Conservation (phyloP, 2,113 vertebrate genomes). For the Larimichthys polyactis region DNA sequence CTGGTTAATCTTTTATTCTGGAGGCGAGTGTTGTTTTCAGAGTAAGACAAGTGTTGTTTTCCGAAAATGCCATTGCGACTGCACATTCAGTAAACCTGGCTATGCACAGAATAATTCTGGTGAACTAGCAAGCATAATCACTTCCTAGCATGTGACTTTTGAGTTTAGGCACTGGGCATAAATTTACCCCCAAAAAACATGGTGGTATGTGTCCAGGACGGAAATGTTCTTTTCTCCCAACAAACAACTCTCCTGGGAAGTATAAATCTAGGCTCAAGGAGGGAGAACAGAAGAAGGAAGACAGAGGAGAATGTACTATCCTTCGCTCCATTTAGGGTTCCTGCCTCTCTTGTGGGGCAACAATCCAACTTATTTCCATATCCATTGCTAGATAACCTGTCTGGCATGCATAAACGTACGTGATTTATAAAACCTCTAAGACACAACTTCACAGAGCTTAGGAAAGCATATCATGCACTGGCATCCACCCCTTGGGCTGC, state of each 20-base stretch:
- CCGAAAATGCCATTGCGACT: not conserved
- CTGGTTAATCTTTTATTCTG: constrained; percentile 1
- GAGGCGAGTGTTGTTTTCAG: not conserved
- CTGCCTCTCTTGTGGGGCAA: constrained; percentile 19
- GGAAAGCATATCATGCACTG: constrained; percentile 6
- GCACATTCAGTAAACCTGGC: not conserved
- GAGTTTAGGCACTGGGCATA: not conserved
- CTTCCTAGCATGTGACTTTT: not conserved
- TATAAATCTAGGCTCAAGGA: constrained; percentile 35
- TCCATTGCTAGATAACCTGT: constrained; percentile 49
- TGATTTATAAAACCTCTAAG: constrained; percentile 52
- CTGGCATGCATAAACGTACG: constrained; percentile 41
- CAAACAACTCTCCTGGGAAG: constrained; percentile 39
- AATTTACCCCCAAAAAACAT: not conserved
- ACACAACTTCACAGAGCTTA: constrained; percentile 28
- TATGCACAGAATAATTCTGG: not conserved
- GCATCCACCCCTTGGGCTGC: constrained; percentile 5
- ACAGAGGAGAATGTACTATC: constrained; percentile 26
- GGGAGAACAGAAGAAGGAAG: not conserved
- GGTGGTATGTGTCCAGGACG: not conserved
- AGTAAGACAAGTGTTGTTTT: not conserved
- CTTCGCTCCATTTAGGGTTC: constrained; percentile 73
- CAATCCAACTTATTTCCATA: constrained; percentile 58
- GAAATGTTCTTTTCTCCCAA: constrained; percentile 1
- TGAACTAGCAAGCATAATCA: not conserved